Conservation (phyloP, 2,797 vertebrate species). For the Microhierax caerulescens region DNA sequence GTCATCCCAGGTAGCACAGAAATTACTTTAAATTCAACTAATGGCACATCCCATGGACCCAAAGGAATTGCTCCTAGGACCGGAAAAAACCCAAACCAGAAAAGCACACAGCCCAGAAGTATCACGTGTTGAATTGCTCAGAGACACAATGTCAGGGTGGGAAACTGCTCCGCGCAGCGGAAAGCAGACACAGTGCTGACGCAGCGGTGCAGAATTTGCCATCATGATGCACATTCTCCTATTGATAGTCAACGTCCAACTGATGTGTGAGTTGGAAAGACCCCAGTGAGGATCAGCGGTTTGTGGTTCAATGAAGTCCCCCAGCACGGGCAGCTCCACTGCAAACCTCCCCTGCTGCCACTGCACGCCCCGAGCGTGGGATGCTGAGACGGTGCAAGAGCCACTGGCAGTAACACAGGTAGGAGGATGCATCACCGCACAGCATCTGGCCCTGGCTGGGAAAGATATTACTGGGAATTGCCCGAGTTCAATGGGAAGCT, state of each 20-base stretch:
- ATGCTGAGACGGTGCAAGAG: background rate
- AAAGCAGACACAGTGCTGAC: background rate
- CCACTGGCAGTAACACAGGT: background rate
- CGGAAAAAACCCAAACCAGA: background rate
- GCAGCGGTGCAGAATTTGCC: background rate
- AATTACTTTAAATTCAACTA: background rate
- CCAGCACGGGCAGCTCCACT: background rate
- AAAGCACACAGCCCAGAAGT: background rate
- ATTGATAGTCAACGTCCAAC: accelerated
- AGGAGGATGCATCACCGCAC: background rate
- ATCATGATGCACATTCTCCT: accelerated
- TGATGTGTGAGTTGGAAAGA: background rate
- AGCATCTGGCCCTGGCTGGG: background rate
- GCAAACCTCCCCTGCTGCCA: background rate
- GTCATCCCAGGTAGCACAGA: background rate
- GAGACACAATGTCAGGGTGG: background rate
- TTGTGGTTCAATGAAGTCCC: background rate
- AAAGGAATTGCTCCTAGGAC: conserved; percentile 5
- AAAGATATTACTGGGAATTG: background rate
- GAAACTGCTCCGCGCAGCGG: background rate
- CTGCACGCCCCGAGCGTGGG: accelerated
- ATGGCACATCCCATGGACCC: background rate
- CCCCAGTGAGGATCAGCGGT: background rate
- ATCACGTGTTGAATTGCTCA: accelerated
- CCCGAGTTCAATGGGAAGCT: background rate